Evolutionary conservation across 2,888 invertebrate genomes (phyloP).

Genomic region (Chamaedrilus cognettii): DNA sequence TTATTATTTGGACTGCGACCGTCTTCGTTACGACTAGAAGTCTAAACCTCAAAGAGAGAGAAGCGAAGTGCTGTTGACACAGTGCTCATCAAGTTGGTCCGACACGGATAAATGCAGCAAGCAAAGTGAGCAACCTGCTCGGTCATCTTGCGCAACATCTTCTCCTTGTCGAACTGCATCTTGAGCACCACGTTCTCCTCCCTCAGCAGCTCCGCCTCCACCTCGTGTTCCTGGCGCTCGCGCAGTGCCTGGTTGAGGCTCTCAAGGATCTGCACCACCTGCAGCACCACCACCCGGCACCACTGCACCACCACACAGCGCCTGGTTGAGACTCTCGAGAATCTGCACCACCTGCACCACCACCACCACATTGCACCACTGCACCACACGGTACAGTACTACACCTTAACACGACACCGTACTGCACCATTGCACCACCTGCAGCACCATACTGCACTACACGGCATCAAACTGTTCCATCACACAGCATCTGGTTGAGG

Average conservation of each 20-base stretch:
- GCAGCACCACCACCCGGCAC: conserved; percentile 84
- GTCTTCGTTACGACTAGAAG: not conserved
- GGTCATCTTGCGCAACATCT: conserved; percentile 88
- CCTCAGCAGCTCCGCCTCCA: conserved; percentile 91
- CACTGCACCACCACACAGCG: no score
- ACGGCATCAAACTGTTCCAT: no score
- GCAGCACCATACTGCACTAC: no score
- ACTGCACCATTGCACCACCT: no score
- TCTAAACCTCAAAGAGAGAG: not conserved
- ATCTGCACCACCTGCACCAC: not conserved
- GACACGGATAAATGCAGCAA: conserved; percentile 2
- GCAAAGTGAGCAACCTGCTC: conserved; percentile 36
- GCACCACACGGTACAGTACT: not conserved
- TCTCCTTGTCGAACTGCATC: conserved; percentile 98
- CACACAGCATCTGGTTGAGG: no score
- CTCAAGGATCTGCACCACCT: conserved; percentile 96
- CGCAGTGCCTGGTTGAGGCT: conserved; percentile 94
- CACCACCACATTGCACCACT: not conserved
- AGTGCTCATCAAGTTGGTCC: no score
- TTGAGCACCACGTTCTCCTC: conserved; percentile 99
- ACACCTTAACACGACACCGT: no score
- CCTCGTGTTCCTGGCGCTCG: conserved; percentile 97
- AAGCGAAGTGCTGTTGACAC: no score
- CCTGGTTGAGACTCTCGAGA: no score
- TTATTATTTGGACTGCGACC: no score